Percentiles rank a stretch among this genome's conserved stretches.
Conservation (phyloP, 2,888 invertebrate species). For the Scelioninae gen. 1 region DNA sequence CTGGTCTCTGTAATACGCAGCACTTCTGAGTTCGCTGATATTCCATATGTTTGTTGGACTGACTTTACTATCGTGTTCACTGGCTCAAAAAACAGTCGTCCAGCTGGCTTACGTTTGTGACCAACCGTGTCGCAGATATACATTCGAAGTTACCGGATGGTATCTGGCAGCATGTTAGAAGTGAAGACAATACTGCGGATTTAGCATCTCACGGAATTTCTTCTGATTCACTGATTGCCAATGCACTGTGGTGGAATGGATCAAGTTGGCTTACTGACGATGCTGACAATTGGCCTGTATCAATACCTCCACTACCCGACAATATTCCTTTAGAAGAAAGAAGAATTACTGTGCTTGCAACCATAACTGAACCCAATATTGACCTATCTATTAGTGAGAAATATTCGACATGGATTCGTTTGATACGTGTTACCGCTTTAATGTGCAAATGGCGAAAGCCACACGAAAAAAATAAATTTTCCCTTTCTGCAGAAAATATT, state of each 20-base stretch:
- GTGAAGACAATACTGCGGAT: background rate
- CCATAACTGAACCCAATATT: too few relatives aligned
- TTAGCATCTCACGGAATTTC: background rate
- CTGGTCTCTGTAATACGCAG: background rate
- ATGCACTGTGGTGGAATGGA: background rate
- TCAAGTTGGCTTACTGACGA: too few relatives aligned
- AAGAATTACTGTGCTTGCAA: too few relatives aligned
- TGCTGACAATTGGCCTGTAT: too few relatives aligned
- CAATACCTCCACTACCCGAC: too few relatives aligned
- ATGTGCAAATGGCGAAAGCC: too few relatives aligned
- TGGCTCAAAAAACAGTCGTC: background rate
- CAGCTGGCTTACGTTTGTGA: background rate
- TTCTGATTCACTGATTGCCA: background rate
- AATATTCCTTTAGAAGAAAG: too few relatives aligned
- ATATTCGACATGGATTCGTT: too few relatives aligned
- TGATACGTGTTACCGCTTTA: too few relatives aligned
- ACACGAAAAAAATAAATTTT: too few relatives aligned
- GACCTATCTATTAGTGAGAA: too few relatives aligned
- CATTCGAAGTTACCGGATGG: background rate
- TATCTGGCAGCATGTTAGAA: background rate
- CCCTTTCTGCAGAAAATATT: too few relatives aligned
- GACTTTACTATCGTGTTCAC: background rate
- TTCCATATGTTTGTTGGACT: background rate
- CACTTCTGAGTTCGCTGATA: background rate
- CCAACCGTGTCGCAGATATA: background rate